Base-by-base conservation (phyloP, 2,113 vertebrate genomes). In the Cariama cristata region DNA sequence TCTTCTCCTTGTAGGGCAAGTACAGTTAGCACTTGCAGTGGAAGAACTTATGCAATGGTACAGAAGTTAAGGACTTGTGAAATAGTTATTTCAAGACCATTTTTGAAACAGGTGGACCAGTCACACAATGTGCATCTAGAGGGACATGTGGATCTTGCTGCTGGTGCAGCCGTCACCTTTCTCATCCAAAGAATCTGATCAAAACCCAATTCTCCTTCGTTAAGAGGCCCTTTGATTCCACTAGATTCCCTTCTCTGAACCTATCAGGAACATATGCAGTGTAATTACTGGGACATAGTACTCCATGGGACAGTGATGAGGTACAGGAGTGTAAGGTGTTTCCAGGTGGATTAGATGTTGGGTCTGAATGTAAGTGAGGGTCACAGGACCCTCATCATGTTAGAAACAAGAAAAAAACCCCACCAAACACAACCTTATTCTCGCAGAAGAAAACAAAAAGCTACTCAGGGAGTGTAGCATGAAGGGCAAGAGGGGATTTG, bases 341-440 rank as follows among this genome's bases (percentile, higher is more conserved):
- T 67, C 42, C 8, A 21, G 23, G 14, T 2, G 9, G 53, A 11
- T 30, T 2, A 20, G 28, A 7, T 3, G 12, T 19, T 14, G 2
- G 19, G 32, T 7, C 27, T 55, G 50, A 53, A 28, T 1, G 33
- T 23, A 6, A 27, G n/a, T 19, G 73, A 80, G 32, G 38, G 4
- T 38, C 38, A 56, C 55, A 66, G 32, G 17, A 28, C 0, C 0
- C 35, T 42, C 16, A 1, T 1, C 30, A 11, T 30, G 23, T 30
- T 27, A 88, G 47, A 59, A 75, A 55, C 42, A 10, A 40, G 44
- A 4, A 16, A 53, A 55, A 52, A 77, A 3, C 0, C 12, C 14
- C 66, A 26, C 8, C 8, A 24, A 72, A 24, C 6, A 27, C 42
- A 49, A 18, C 4, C 30, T 38, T 4, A 14, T 14, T 47, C 52